Evolutionary conservation across 64 coral and sea anemone genomes (phyloP).

Genomic region (Porites australiensis): DNA sequence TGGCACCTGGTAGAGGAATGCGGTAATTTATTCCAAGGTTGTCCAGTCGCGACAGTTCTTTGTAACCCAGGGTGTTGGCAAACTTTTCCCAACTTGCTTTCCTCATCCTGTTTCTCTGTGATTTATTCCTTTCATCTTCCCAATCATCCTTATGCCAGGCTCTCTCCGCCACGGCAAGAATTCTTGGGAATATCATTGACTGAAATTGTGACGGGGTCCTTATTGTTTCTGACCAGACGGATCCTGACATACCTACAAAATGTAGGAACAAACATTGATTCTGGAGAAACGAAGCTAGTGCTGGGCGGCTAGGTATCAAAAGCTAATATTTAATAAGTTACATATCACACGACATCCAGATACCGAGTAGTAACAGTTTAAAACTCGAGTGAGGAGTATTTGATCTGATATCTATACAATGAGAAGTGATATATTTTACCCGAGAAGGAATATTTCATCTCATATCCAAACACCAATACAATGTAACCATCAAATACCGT

Average conservation of each 20-base stretch:
- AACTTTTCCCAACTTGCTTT: slow-evolving; percentile 68
- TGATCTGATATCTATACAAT: too few species aligned
- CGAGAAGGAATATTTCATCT: too few species aligned
- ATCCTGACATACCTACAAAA: slow-evolving; percentile 71
- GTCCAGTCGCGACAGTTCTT: slow-evolving; percentile 71
- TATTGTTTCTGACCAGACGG: slow-evolving; percentile 89
- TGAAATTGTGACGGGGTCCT: slow-evolving; percentile 83
- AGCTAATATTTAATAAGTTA: too few species aligned
- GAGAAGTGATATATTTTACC: too few species aligned
- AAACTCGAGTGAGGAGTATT: too few species aligned
- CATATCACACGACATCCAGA: too few species aligned
- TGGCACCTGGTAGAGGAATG: slow-evolving; percentile 80
- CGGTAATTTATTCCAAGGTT: slow-evolving; percentile 66
- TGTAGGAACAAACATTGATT: not conserved
- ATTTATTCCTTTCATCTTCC: slow-evolving; percentile 66
- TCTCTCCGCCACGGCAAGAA: slow-evolving; percentile 84
- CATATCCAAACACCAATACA: too few species aligned
- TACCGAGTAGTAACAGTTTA: too few species aligned
- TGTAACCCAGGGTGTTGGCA: slow-evolving; percentile 74
- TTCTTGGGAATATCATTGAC: slow-evolving; percentile 84
- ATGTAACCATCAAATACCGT: too few species aligned
- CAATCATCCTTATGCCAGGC: slow-evolving; percentile 82
- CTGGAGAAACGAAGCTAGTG: too few species aligned
- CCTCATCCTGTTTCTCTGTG: slow-evolving; percentile 45
- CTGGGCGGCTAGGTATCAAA: too few species aligned